phyloP scores from a whole-genome alignment of 2,888 invertebrate genomes.

The Nebria brevicollis region DNA sequence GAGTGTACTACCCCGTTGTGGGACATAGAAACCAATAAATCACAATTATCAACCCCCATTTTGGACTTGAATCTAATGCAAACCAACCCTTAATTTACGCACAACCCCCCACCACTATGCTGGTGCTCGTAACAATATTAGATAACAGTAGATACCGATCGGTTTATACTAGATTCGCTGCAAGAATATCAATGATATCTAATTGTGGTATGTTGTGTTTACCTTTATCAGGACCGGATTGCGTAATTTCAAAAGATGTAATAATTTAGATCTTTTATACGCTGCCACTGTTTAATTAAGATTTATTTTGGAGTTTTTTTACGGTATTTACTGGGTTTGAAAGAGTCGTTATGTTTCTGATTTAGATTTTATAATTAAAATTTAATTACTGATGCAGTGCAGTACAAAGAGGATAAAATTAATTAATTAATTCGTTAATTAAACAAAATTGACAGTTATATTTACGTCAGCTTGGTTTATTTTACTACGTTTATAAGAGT shows the following conservation, averaged over 20 bases:
- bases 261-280: neutral
- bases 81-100: slow-evolving; percentile 46
- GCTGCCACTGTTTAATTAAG: neutral
- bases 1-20: slow-evolving; percentile 26
- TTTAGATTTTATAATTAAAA: neutral
- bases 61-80: slow-evolving; percentile 45
- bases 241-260: neutral
- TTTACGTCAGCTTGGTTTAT: too few relatives aligned
- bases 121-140: slow-evolving; percentile 24
- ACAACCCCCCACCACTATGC: slow-evolving; percentile 21
- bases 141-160: slow-evolving; percentile 42
- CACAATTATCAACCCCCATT: slow-evolving; percentile 55
- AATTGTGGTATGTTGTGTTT: slow-evolving; percentile 19
- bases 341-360: neutral
- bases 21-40: slow-evolving; percentile 55
- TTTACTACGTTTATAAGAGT: too few relatives aligned
- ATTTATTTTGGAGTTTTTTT: neutral
- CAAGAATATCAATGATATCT: slow-evolving; percentile 40
- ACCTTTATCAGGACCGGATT: neutral
- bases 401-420: neutral
- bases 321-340: neutral
- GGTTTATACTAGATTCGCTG: slow-evolving; percentile 19
- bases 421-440: too few relatives aligned
- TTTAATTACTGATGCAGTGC: neutral
- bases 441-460: too few relatives aligned